These are phyloP conservation scores for Himantopus leucocephalus DNA, from an alignment of 2,113 vertebrate genomes.

Conservation along the genomic window DNA sequence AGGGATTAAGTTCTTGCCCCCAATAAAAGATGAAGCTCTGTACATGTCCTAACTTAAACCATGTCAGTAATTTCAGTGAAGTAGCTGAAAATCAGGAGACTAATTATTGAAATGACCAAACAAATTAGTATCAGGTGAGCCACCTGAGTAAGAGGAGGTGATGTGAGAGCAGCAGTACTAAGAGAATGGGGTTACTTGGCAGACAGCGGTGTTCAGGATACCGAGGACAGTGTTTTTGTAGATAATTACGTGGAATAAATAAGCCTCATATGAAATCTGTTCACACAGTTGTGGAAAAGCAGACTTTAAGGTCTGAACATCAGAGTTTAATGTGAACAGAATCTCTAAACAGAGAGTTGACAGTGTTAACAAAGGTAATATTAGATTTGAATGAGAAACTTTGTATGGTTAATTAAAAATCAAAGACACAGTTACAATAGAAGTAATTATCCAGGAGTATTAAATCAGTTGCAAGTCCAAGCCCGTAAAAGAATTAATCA, in stretches of 20 bases:
- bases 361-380: slow-evolving; percentile 39
- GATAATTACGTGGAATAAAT: neutral
- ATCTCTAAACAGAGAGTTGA: slow-evolving; percentile 41
- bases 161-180: neutral
- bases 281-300: neutral
- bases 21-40: neutral
- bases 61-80: neutral
- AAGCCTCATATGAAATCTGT: neutral
- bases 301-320: neutral
- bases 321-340: neutral
- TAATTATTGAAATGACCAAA: neutral
- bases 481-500: slow-evolving; percentile 70
- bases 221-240: neutral
- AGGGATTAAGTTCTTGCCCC: neutral
- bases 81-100: neutral
- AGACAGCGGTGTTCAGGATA: neutral
- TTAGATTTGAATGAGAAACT: slow-evolving; percentile 37
- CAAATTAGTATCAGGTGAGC: neutral
- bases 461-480: slow-evolving; percentile 56
- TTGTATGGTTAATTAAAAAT: slow-evolving; percentile 64
- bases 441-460: slow-evolving; percentile 65
- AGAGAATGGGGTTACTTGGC: neutral
- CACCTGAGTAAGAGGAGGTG: neutral
- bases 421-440: slow-evolving; percentile 45
- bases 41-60: neutral